Evolutionary conservation across 2,888 invertebrate species (phyloP).

Genomic region (Strigamia crassipes): DNA sequence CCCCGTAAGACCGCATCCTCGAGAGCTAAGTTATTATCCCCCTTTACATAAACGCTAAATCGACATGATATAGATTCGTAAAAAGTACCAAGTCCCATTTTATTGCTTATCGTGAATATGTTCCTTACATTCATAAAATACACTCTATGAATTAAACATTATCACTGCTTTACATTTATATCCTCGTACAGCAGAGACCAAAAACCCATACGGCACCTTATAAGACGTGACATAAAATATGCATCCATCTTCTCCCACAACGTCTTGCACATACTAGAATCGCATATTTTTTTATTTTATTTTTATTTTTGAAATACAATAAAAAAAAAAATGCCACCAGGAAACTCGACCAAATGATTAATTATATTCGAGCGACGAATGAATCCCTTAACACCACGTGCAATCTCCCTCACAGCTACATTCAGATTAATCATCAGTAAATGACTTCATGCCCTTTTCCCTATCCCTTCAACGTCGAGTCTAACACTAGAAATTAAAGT

Average conservation of each 20-base stretch:
- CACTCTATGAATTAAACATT: constrained; percentile 38
- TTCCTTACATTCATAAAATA: constrained; percentile 38
- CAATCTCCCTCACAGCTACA: constrained; percentile 29
- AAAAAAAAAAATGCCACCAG: constrained; percentile 8
- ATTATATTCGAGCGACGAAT: constrained; percentile 1
- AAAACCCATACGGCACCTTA: constrained; percentile 30
- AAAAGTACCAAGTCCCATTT: constrained; percentile 6
- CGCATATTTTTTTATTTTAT: not conserved
- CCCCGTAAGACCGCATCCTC: no score
- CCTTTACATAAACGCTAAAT: constrained; percentile 7
- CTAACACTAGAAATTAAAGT: no score
- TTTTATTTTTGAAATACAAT: not conserved
- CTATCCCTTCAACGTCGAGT: not conserved
- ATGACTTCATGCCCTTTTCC: not conserved
- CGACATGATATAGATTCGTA: constrained; percentile 8
- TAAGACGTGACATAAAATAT: constrained; percentile 42
- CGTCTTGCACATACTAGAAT: constrained; percentile 29
- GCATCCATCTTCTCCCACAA: constrained; percentile 9
- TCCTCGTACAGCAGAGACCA: constrained; percentile 18
- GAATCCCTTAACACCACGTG: constrained; percentile 29
- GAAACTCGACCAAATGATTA: constrained; percentile 28
- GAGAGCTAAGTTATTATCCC: not conserved
- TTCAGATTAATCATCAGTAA: constrained; percentile 34
- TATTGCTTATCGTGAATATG: constrained; percentile 19
- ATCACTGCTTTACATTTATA: constrained; percentile 40